Evolutionary conservation across 2,113 vertebrate species (phyloP).

Genomic region (Harpagus bidentatus): DNA sequence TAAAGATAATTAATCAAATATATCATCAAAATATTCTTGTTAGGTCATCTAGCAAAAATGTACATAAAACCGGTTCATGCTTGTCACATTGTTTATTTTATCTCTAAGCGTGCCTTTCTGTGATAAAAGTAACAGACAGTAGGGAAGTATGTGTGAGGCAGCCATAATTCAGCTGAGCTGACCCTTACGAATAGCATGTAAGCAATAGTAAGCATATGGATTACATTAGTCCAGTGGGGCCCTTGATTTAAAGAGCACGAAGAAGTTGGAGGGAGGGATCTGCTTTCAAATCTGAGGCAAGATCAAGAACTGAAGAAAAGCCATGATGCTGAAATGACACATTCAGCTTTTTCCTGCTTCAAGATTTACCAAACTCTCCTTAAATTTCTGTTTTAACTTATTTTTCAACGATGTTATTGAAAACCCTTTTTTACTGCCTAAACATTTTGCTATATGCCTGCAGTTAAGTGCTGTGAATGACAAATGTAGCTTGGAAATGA

Average conservation of each 20-base stretch:
- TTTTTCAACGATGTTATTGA: background rate
- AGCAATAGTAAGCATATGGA: conserved; percentile 42
- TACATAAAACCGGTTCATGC: background rate
- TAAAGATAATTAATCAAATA: background rate
- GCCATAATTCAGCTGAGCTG: conserved; percentile 20
- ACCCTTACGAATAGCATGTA: background rate
- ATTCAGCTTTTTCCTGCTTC: background rate
- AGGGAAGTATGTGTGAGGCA: background rate
- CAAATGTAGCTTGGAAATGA: background rate
- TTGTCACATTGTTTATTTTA: background rate
- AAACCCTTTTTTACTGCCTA: background rate
- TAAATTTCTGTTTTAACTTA: background rate
- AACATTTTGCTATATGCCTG: background rate
- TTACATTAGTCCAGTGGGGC: conserved; percentile 35
- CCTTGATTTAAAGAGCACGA: conserved; percentile 39
- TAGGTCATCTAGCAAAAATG: background rate
- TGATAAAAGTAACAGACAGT: background rate
- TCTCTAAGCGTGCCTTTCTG: background rate
- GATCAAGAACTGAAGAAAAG: conserved; percentile 20
- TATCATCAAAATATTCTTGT: background rate
- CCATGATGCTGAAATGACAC: background rate
- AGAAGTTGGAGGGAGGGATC: conserved; percentile 9
- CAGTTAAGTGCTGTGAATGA: background rate
- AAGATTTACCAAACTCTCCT: background rate
- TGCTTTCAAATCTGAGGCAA: conserved; percentile 34